These are phyloP conservation scores for Spea bombifrons DNA, from an alignment of 2,113 vertebrate genomes.

Conservation along the genomic window DNA sequence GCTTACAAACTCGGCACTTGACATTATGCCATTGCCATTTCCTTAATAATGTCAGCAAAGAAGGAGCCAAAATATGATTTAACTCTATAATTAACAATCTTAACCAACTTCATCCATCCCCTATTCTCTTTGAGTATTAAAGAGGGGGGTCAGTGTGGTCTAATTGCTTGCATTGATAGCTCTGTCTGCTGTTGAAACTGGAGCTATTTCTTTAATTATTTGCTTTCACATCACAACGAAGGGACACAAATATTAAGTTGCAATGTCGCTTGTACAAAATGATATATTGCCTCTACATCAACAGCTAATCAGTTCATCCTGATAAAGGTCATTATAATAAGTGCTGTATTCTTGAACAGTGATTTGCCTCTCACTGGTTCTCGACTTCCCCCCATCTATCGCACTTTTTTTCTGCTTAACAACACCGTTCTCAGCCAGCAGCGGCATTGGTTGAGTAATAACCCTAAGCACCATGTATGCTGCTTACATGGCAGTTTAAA, in stretches of 20 bases:
- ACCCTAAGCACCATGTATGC: slow-evolving; percentile 69
- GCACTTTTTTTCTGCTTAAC: slow-evolving; percentile 61
- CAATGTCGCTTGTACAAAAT: slow-evolving; percentile 49
- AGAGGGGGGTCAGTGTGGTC: background rate
- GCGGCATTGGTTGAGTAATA: slow-evolving; percentile 64
- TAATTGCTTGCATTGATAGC: slow-evolving; percentile 1
- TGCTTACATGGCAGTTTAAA: slow-evolving; percentile 67
- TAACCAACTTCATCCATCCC: slow-evolving; percentile 12
- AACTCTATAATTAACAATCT: slow-evolving; percentile 31
- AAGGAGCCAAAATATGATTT: slow-evolving; percentile 16
- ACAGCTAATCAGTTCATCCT: slow-evolving; percentile 52
- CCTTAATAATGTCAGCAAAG: slow-evolving; percentile 8
- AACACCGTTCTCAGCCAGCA: slow-evolving; percentile 68
- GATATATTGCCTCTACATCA: slow-evolving; percentile 14
- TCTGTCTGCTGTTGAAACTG: slow-evolving; percentile 16
- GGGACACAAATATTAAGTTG: background rate
- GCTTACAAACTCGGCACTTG: slow-evolving; percentile 19
- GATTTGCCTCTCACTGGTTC: slow-evolving; percentile 60
- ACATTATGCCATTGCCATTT: slow-evolving; percentile 33
- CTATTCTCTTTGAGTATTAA: background rate
- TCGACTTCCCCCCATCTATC: slow-evolving; percentile 55
- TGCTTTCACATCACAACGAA: background rate
- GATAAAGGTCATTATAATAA: slow-evolving; percentile 56
- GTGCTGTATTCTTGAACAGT: slow-evolving; percentile 61
- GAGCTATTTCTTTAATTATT: slow-evolving; percentile 33